phyloP scores from a whole-genome alignment of 2,888 invertebrate species.

The Spicauda simplicius region DNA sequence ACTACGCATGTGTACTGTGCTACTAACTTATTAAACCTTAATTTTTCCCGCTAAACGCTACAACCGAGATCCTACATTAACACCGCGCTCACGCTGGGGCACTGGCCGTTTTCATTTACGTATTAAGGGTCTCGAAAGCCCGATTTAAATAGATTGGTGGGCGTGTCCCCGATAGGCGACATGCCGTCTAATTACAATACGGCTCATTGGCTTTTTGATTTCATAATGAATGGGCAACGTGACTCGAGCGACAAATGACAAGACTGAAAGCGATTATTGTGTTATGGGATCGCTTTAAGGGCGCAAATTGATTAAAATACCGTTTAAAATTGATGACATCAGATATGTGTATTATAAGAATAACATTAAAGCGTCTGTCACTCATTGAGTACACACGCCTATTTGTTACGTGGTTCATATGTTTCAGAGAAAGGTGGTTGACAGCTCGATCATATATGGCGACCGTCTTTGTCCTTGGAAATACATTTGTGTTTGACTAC shows the following conservation, averaged over 20 bases:
- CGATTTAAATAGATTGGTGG: slow-evolving; percentile 70
- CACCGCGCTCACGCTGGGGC: slow-evolving; percentile 34
- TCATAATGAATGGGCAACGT: slow-evolving; percentile 40
- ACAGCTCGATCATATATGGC: no score
- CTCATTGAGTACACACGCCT: no score
- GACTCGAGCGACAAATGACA: slow-evolving; percentile 15
- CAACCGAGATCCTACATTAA: slow-evolving; percentile 36
- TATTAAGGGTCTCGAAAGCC: slow-evolving; percentile 51
- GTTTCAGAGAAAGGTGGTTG: no score
- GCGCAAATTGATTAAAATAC: neutral
- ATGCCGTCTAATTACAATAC: slow-evolving; percentile 70
- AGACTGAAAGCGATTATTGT: slow-evolving; percentile 9
- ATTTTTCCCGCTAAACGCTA: slow-evolving; percentile 41
- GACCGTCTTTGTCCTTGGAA: no score
- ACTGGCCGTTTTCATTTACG: slow-evolving; percentile 52
- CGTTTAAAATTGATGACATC: neutral
- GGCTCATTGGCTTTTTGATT: slow-evolving; percentile 49
- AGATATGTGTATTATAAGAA: neutral
- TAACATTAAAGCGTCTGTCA: neutral
- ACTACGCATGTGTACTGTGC: no score
- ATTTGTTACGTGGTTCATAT: no score
- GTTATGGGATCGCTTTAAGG: slow-evolving; percentile 12
- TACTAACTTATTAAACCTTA: no score
- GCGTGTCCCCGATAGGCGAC: slow-evolving; percentile 60
- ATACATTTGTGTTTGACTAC: no score